A percentile compares a stretch with the other conserved stretches of the same genome.
These are phyloP conservation scores for Muraenolepis orangiensis DNA, from an alignment of 2,797 vertebrate genomes.

Conservation along the genomic window DNA sequence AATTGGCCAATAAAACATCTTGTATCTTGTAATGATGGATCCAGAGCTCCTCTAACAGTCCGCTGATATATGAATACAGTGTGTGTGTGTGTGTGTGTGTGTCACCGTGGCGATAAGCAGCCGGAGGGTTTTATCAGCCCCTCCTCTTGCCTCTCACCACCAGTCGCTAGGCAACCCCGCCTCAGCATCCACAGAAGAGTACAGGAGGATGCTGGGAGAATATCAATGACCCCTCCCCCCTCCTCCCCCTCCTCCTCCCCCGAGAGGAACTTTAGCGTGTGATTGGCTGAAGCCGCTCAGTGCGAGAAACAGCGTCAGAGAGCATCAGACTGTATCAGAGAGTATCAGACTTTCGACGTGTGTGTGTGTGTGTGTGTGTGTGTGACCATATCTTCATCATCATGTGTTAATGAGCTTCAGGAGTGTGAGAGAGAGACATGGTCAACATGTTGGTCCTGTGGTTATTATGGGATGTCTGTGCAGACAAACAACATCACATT, in stretches of 20 bases:
- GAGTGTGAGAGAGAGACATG: too few species aligned
- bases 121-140: conserved; percentile 77
- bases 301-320: neutral
- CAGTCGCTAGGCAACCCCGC: conserved; percentile 87
- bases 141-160: conserved; percentile 76
- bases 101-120: conserved; percentile 2
- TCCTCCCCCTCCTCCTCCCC: neutral
- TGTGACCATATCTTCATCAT: too few species aligned
- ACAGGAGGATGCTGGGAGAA: neutral
- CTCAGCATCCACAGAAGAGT: conserved; percentile 18
- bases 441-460: conserved; percentile 30
- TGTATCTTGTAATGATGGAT: too few species aligned
- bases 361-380: too few species aligned
- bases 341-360: conserved; percentile 35
- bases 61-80: too few species aligned
- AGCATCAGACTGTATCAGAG: conserved; percentile 39
- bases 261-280: conserved; percentile 1
- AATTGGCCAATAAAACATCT: too few species aligned
- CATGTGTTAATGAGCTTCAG: neutral
- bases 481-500: neutral
- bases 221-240: neutral
- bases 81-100: neutral
- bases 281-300: neutral
- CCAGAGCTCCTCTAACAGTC: too few species aligned
- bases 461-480: conserved; percentile 46